Conservation (phyloP, 35 echinoderm and acorn worm genomes). For the Heliocidaris tuberculata region DNA sequence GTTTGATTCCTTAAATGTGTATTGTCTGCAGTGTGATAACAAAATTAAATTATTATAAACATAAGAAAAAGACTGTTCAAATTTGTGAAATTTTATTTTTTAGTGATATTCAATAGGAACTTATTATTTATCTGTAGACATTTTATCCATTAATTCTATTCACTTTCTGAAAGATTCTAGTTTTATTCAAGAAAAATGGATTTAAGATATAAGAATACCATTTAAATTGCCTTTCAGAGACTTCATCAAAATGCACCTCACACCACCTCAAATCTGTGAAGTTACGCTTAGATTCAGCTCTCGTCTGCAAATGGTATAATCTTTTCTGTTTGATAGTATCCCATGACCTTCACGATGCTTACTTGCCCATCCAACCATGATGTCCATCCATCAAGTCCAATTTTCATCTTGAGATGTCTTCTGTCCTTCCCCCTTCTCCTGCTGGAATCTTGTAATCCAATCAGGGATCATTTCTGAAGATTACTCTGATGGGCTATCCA, state of each 20-base stretch:
- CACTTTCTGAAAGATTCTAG: too few species aligned
- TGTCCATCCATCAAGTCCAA: slow-evolving; percentile 36
- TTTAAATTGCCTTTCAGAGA: background rate
- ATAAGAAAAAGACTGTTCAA: too few species aligned
- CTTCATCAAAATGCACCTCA: background rate
- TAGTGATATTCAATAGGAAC: too few species aligned
- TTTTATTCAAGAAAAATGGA: too few species aligned
- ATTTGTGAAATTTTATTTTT: too few species aligned
- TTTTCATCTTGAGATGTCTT: slow-evolving; percentile 27
- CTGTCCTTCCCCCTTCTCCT: background rate
- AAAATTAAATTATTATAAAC: too few species aligned
- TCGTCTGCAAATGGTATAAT: background rate
- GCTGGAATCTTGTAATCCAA: background rate
- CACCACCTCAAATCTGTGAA: background rate
- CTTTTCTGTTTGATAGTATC: background rate
- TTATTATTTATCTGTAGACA: too few species aligned
- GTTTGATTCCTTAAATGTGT: too few species aligned
- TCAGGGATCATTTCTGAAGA: background rate
- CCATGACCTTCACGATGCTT: slow-evolving; percentile 8
- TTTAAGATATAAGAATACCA: too few species aligned
- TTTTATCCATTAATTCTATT: too few species aligned
- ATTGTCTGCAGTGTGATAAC: too few species aligned
- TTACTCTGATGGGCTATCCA: background rate
- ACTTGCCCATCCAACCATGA: slow-evolving; percentile 18
- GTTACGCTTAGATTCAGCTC: background rate